phyloP scores from a whole-genome alignment of 2,888 invertebrate genomes.

The Drosophila acutilabella region DNA sequence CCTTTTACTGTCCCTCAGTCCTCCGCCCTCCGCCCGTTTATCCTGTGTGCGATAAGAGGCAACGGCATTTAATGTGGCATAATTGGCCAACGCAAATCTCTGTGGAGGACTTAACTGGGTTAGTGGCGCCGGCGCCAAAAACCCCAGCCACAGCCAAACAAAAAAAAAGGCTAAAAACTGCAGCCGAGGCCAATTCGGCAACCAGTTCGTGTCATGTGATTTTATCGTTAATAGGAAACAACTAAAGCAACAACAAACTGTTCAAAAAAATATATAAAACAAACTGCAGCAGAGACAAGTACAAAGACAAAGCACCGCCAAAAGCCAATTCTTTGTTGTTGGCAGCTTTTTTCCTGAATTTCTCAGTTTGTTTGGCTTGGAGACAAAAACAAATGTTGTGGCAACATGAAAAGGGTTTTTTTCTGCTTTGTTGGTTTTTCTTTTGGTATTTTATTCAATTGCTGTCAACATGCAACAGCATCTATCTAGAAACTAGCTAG shows the following conservation, averaged over 20 bases:
- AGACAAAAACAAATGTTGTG: constrained; percentile 71
- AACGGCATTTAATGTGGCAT: constrained; percentile 71
- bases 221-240: constrained; percentile 80
- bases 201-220: constrained; percentile 80
- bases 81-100: constrained; percentile 67
- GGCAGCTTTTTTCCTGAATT: constrained; percentile 19
- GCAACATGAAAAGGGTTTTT: constrained; percentile 77
- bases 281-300: constrained; percentile 66
- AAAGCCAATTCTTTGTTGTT: constrained; percentile 55
- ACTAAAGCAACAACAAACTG: constrained; percentile 55
- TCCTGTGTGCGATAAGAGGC: constrained; percentile 61
- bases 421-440: too few relatives aligned
- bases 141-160: constrained; percentile 35
- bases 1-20: neutral
- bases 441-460: constrained; percentile 68
- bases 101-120: constrained; percentile 66
- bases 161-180: constrained; percentile 38
- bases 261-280: constrained; percentile 16
- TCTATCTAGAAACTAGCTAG: constrained; percentile 10
- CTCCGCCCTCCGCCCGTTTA: constrained; percentile 25
- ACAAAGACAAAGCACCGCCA: constrained; percentile 77
- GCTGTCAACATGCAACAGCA: constrained; percentile 35
- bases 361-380: constrained; percentile 10
- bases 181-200: constrained; percentile 72
- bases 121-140: constrained; percentile 74